Evolutionary conservation across 2,888 invertebrate genomes (phyloP), one percentile per base, ranked within the genome.

Genomic region (Villa cingulata): DNA sequence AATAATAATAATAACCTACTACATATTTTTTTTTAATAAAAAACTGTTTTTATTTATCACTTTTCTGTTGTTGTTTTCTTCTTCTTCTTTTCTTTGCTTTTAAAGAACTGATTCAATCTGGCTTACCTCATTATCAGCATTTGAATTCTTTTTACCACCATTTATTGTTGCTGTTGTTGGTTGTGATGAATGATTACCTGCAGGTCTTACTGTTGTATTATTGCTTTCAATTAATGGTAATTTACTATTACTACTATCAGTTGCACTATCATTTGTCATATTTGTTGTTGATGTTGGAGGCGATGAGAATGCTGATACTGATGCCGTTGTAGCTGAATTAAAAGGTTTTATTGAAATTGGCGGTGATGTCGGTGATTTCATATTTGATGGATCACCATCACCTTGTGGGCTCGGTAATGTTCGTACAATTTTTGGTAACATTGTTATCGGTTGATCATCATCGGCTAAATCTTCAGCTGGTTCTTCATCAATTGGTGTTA

Each of bases 401-500:
- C 45, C 49, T 38, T 62, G 62, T 43, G 81, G 81, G 48, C 80
- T 80, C 41, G 87, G 80, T 41, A 85, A 80, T 1, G 86, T 87
- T 70, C 83, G 81, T 5, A 82, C 74, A 57, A 87, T 87, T 64
- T 81, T 80, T 44, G 86, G 87, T 49, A 85, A 74, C 72, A 83
- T 83, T 2, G 81, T 81, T 57, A 83, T 82, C 43, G 81, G 81
- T 20, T 77, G 77, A 63, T 86, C 85, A 49, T 83, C 83, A 29
- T 86, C 86, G 16, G 77, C 77, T 51, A 75, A 76, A 57, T 82
- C 83, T 57, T 83, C 83, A 57, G 81, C 82, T 64, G 84, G 85
- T 65, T 88, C 87, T 64, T 86, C 86, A 64, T 88, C 86, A 53
- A 88, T 88, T 16, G 87, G 87, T 5, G 85, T 83, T 41, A 88